phyloP scores from a whole-genome alignment of 2,888 invertebrate species.

The Tridacna crocea region DNA sequence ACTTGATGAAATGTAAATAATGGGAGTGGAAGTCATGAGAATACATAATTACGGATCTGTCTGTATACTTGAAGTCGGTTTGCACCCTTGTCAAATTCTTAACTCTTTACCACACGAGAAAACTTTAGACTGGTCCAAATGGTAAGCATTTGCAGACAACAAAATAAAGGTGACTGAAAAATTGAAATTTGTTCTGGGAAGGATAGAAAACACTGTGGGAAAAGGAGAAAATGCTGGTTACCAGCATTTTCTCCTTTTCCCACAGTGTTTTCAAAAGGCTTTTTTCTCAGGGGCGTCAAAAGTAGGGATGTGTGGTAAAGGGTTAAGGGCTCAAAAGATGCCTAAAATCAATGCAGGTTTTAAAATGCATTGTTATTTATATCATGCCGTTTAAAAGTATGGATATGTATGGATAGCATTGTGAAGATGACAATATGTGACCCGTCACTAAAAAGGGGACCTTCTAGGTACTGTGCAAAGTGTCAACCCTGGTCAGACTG shows the following conservation, averaged over 20 bases:
- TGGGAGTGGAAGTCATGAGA: conserved; percentile 6
- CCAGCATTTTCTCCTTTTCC: background rate
- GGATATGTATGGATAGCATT: no score
- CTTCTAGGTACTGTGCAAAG: no score
- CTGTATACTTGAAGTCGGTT: background rate
- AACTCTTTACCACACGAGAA: background rate
- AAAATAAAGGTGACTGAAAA: background rate
- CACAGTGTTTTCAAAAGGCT: background rate
- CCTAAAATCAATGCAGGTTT: no score
- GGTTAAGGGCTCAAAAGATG: background rate
- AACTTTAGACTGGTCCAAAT: background rate
- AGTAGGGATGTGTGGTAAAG: background rate
- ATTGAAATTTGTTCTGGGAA: background rate
- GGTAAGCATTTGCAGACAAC: background rate
- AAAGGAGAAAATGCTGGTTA: background rate
- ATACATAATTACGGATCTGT: conserved; percentile 14
- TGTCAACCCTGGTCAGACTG: no score
- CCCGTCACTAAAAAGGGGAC: no score
- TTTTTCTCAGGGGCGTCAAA: background rate
- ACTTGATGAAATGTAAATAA: conserved; percentile 25
- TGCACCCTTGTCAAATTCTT: background rate
- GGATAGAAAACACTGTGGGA: background rate
- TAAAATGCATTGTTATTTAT: no score
- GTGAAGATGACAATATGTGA: no score
- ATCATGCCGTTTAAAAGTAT: no score